Evolutionary conservation across 1,140 invertebrate species (phyloP), one percentile per base, ranked within the genome.

Genomic region (Charaxes varanes): DNA sequence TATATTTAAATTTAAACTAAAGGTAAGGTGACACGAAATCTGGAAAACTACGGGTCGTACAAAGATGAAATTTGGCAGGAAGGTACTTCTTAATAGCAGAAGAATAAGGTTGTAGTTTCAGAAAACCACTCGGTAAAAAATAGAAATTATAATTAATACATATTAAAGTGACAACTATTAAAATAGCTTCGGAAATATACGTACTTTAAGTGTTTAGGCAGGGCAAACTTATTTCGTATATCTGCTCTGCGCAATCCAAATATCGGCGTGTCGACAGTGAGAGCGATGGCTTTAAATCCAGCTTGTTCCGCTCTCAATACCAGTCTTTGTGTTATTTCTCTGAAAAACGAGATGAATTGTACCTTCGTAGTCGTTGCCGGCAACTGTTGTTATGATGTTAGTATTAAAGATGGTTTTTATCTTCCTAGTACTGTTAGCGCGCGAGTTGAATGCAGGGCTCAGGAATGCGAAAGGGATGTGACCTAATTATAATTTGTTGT

Each of bases 241-340:
- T 98, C 95, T 0, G 90, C 90, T 22, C 91, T 85, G 30, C 96
- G 82, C 11, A 91, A 84, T 0, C 96, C 97, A 74, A 97, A 94
- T 1, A 92, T 60, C 0, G 95, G 94, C 2, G 94, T 92, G 78
- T 98, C 97, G 0, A 98, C 92, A 0, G 97, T 98, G 0, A 98
- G 63, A 0, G 94, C 95, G 0, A 98, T 74, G 1, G 95, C 96
- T 78, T 92, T 92, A 62, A 91, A 98, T 11, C 94, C 95, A n/a
- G 90, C 88, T 38, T 84, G 87, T 76, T 97, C 95, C 1, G 94
- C 96, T 52, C 96, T 86, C 41, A 78, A 54, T 2, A 98, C 89
- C 30, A 98, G 80, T 50, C 89, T 84, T 49, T 85, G 78, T 0
- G 95, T 96, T 0, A 96, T 77, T 8, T 90, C 81, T 27, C 94